These are phyloP conservation scores for Indri indri DNA, from an alignment of 2,113 vertebrate genomes.

Conservation along the genomic window DNA sequence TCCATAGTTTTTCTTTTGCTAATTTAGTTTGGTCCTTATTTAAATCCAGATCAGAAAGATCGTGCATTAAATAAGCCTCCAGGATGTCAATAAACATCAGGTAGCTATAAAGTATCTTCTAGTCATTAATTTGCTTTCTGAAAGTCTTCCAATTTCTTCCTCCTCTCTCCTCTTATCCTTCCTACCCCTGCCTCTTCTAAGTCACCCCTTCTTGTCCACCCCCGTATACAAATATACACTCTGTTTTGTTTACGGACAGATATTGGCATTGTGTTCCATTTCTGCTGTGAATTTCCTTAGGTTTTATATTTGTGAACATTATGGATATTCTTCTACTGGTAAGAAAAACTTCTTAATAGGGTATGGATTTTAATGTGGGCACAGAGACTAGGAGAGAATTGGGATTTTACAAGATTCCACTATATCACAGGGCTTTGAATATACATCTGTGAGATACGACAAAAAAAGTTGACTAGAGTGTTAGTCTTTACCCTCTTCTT, in stretches of 20 bases:
- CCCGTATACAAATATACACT: not conserved
- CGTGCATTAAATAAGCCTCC: slow-evolving; percentile 54
- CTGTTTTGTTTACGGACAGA: slow-evolving; percentile 5
- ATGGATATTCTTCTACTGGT: not conserved
- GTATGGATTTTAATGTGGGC: not conserved
- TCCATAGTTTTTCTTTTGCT: slow-evolving; percentile 31
- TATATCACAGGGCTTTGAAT: slow-evolving; percentile 15
- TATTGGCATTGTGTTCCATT: not conserved
- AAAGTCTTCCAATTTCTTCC: slow-evolving; percentile 32
- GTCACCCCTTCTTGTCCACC: not conserved
- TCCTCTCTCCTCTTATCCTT: not conserved
- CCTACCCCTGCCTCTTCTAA: not conserved
- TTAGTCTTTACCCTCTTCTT: slow-evolving; percentile 2
- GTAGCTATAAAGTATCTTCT: slow-evolving; percentile 30
- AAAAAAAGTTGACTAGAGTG: not conserved
- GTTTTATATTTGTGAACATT: slow-evolving; percentile 22
- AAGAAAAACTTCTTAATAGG: slow-evolving; percentile 39
- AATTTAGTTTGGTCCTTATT: slow-evolving; percentile 41
- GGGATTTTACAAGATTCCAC: slow-evolving; percentile 20
- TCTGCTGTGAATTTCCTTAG: not conserved
- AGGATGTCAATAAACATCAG: slow-evolving; percentile 39
- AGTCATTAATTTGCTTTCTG: slow-evolving; percentile 49
- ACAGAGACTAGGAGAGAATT: slow-evolving; percentile 35
- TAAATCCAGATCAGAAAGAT: slow-evolving; percentile 52
- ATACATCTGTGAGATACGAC: not conserved